phyloP scores from a whole-genome alignment of 2,113 vertebrate species.

The Chaetura pelagica region DNA sequence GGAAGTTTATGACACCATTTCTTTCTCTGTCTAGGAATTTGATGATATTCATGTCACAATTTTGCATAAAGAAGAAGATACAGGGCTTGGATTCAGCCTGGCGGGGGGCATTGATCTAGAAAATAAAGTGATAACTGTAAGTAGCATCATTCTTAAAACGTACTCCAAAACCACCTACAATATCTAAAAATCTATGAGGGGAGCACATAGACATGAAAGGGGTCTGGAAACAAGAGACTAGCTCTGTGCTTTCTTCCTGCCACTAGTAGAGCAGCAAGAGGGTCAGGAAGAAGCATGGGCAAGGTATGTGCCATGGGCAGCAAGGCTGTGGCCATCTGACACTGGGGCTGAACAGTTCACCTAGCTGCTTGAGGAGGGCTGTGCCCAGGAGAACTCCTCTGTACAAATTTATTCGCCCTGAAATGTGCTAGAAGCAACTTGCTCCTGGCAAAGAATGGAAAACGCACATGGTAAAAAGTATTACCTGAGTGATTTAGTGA shows the following conservation, averaged over 20 bases:
- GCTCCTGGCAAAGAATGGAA: not conserved
- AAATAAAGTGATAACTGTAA: constrained; percentile 89
- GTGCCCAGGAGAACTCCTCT: not conserved
- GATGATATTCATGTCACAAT: constrained; percentile 90
- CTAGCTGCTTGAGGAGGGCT: not conserved
- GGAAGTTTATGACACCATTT: not conserved
- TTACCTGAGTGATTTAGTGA: not conserved
- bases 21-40: constrained; percentile 81
- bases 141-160: constrained; percentile 29
- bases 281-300: not conserved
- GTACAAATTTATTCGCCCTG: not conserved
- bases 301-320: fast-evolving
- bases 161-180: not conserved
- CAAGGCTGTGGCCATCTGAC: not conserved
- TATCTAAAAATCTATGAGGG: not conserved
- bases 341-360: not conserved
- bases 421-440: not conserved
- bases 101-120: constrained; percentile 92
- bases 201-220: fast-evolving
- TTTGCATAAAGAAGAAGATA: constrained; percentile 92
- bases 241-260: not conserved
- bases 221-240: not conserved
- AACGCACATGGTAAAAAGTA: fast-evolving
- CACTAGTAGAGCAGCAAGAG: not conserved
- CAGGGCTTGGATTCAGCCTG: constrained; percentile 92